Base-by-base conservation (phyloP, 2,888 invertebrate species). In the Drosophila sordidapex region DNA sequence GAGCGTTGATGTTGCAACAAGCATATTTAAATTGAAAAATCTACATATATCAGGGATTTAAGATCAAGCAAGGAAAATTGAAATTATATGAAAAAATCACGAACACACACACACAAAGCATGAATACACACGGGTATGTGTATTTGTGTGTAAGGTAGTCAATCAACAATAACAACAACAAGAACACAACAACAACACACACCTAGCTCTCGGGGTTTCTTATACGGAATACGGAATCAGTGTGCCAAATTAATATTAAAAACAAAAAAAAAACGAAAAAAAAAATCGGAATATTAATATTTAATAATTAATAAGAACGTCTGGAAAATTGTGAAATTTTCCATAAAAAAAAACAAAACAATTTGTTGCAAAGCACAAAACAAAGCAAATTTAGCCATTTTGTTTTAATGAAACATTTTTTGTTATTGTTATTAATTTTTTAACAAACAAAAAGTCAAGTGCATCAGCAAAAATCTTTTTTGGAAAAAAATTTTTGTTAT, bases 191-290 rank as follows among this genome's bases (percentile, higher is more conserved):
- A 66, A 56, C 15, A 29, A 64, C 78, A 82, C 82, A 87, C 80
- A 79, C 76, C 81, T 78, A 77, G 84, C 89, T 87, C 87, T 87
- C 87, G 89, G 88, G 82, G 79, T 81, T 82, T 82, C 82, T 77
- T 70, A 58, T 82, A 78, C 54, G 82, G 82, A 89, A 91, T 82
- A 91, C 89, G 91, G 91, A 91, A 91, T 89, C 89, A 90, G 91
- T 90, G 91, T 91, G 91, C 91, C 91, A 91, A 91, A 91, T 91
- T 91, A 91, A 89, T 81, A 69, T 89, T 71, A 48, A 54, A 13
- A 54, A 21, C 21, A 21, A 21, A 63, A 53, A 53, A 25, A 70
- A 66, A 70, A 18, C 58, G 15, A 72, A 61, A 57, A 46, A 60
- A 59, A 72, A 53, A 46, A 79, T 25, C 25, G 4, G 46, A 46